Evolutionary conservation across 2,888 invertebrate species (phyloP), one percentile per base, ranked within the genome.

Genomic region (Fragum sueziense): DNA sequence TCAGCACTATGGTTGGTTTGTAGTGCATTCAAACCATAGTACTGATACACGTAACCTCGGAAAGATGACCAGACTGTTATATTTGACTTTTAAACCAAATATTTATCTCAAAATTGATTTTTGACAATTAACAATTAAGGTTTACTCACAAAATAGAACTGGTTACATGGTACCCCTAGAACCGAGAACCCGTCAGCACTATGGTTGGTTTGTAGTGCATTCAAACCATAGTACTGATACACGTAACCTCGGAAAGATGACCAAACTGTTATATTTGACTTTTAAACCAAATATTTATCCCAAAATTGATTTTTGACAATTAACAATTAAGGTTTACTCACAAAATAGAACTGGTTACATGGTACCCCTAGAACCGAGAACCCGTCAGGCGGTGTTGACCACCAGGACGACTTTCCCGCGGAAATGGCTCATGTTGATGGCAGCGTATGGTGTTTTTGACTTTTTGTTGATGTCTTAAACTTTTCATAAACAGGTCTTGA

Each of bases 181-280:
- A 94, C 89, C 51, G 88, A 89, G 47, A 94, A 90, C 74, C 87
- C 85, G 9, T 79, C 78, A 37, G 91, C 87, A 70, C 89, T 88
- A 86, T 91, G 92, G 57, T 88, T 88, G 31, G 90, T 84, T 85
- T 93, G 92, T 57, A 94, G 93, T 93, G 93, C 94, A 93, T 94
- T 94, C 92, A 94, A 84, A 80, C 93, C 93, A 77, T 86, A 85
- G 89, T 94, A 94, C 86, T 94, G 94, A 80, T 88, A 87, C 51
- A 93, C 94, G 82, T 92, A 92, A 41, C 93, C 93, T 94, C 94
- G 94, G 93, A 93, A 94, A 75, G 94, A 93, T 31, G 94, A n/a
- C n/a, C n/a, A n/a, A n/a, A n/a, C n/a, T n/a, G n/a, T n/a, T n/a
- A n/a, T n/a, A n/a, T n/a, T n/a, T n/a, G n/a, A n/a, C n/a, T n/a